Evolutionary conservation across 2,113 vertebrate genomes (phyloP), one percentile per base, ranked within the genome.

Genomic region (Chlamydotis undulata): DNA sequence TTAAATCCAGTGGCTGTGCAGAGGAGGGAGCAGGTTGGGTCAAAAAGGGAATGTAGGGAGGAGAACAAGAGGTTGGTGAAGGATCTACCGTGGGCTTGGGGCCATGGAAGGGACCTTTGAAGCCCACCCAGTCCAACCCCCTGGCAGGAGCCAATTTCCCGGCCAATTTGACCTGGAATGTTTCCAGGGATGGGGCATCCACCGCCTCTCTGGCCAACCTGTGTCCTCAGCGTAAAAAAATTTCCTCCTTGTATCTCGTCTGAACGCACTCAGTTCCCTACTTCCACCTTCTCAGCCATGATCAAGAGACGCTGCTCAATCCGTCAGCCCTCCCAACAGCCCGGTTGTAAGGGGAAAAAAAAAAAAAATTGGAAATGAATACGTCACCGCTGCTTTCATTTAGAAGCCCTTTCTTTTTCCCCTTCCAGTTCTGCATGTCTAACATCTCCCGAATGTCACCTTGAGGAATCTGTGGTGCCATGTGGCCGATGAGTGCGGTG

Each of bases 201-300:
- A 6, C 71, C 6, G 10, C 71, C 12, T 50, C 53, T 35, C 53
- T 29, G 35, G 43, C 15, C 35, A 50, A 29, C 71, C n/a, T 28
- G 21, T 0, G 1, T 26, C 24, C 24, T 57, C 41, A 33, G 0
- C 0, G 0, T 28, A 16, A 53, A 17, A 13, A 14, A 14, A 56
- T 22, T 21, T 39, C 28, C 49, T 57, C 52, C 23, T 75, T 39
- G 6, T 1, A 14, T 55, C 50, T 18, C 4, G 3, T 31, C 31
- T 45, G 10, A 53, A 35, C 35, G n/a, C 37, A 0, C 53, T 78
- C 3, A 0, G 13, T 23, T 88, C 65, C 39, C 31, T 22, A 2
- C 28, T 57, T 63, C 68, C 50, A 22, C 56, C 61, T 69, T 75
- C 65, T 28, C 52, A 41, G 39, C 63, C 6, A 0, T 74, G 67